Base-by-base conservation (phyloP, 92 coral and sea anemone species). In the Nematostella vectensis region DNA sequence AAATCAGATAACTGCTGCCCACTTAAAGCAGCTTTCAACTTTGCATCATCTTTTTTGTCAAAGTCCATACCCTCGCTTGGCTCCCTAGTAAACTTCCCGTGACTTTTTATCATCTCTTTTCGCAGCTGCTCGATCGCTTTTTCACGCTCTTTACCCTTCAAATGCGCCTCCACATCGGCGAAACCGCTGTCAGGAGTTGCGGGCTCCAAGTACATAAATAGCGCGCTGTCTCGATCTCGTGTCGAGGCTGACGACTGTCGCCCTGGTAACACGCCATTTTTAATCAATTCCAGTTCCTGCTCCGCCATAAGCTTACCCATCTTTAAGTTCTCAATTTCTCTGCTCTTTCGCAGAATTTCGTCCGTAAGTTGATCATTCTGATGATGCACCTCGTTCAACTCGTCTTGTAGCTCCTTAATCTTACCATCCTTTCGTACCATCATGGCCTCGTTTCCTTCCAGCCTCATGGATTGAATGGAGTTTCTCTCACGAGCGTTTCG, bases 131-230 rank as follows among this genome's bases (percentile, higher is more conserved):
- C 81, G 19, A 73, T 60, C 16, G 64, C 70, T 47, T 55, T 65
- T 26, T 81, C 88, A 48, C 78, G 29, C 33, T 81, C 68, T 21
- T 59, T 50, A 24, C 54, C 24, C 24, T 55, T 61, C 37, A 60
- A 39, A 20, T 58, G 67, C 11, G 27, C 61, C n/a, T 63, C 81
- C 39, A 50, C 59, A 33, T 84, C 94, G 21, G 75, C 63, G 48
- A 72, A 75, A 30, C 88, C 95, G 45, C 95, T 85, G 65, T 85
- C 88, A 2, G 95, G 83, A 4, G 77, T 85, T 20, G 84, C 78
- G 25, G 82, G 81, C 28, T 78, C 85, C 13, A 30, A 37, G 22
- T 39, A 55, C 36, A 38, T 20, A 10, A 58, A 33, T 11, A 58
- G 20, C 37, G 59, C 47, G 43, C 36, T 36, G 22, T 63, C 82